A percentile compares a stretch with the other conserved stretches of the same genome.
phyloP scores from a whole-genome alignment of 2,797 vertebrate genomes.

The Hozukius guyotensis region DNA sequence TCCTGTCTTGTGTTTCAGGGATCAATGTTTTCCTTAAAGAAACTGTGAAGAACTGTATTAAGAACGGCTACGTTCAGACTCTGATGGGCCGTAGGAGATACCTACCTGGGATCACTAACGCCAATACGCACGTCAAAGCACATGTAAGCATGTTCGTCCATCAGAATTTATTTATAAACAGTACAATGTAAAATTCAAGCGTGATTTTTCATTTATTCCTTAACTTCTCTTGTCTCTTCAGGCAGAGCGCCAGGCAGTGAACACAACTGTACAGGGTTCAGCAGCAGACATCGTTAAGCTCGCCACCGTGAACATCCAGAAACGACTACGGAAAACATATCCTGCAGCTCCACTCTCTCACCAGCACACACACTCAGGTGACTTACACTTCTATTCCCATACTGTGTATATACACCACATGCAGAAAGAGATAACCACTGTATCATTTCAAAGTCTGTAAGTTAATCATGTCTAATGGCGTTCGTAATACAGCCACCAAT shows the following conservation, averaged over 20 bases:
- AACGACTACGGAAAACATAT: conserved; percentile 81
- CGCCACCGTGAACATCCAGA: conserved; percentile 95
- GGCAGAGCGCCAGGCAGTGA: conserved; percentile 97
- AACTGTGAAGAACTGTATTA: conserved; percentile 90
- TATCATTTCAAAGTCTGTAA: background rate
- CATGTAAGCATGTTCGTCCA: conserved; percentile 82
- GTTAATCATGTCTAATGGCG: background rate
- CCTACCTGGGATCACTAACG: conserved; percentile 91
- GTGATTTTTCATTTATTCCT: background rate
- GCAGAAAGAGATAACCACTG: background rate
- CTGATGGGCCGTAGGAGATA: conserved; percentile 93
- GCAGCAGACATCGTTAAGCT: conserved; percentile 97
- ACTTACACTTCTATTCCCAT: background rate
- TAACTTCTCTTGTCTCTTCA: conserved; percentile 42
- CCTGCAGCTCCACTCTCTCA: conserved; percentile 84
- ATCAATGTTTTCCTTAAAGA: conserved; percentile 91
- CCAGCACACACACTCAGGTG: conserved; percentile 82
- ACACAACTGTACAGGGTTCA: conserved; percentile 95
- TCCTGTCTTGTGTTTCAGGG: conserved; percentile 79
- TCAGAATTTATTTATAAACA: background rate
- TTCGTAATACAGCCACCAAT: conserved; percentile 44
- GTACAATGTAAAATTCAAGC: background rate
- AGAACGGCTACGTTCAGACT: conserved; percentile 92
- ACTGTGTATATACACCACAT: background rate
- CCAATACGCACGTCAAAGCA: conserved; percentile 88